phyloP scores from a whole-genome alignment of 2,113 vertebrate species.

The Gymnogyps californianus region DNA sequence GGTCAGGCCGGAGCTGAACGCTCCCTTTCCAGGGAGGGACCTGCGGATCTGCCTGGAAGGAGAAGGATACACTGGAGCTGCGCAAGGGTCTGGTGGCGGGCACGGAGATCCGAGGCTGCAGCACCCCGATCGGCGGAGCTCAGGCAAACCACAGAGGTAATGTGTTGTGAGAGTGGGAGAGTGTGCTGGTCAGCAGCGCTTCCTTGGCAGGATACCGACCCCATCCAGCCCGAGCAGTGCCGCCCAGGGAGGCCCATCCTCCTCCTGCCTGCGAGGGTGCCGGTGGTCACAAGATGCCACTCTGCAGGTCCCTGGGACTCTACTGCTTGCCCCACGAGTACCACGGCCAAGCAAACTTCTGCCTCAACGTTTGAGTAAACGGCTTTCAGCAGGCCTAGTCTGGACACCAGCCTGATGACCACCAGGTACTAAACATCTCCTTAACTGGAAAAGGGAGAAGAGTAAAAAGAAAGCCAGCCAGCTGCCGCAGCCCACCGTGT shows the following conservation, averaged over 20 bases:
- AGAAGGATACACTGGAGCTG: conserved; percentile 1
- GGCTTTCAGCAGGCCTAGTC: background rate
- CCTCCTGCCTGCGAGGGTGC: background rate
- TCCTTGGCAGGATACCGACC: conserved; percentile 44
- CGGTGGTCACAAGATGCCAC: background rate
- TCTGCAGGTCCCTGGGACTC: conserved; percentile 3
- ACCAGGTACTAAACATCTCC: background rate
- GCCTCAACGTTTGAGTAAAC: background rate
- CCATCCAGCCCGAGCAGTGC: conserved; percentile 5
- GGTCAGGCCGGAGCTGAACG: background rate
- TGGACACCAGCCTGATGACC: background rate
- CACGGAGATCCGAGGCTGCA: background rate
- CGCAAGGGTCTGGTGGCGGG: background rate
- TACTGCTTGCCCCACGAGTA: background rate
- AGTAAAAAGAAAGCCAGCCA: conserved; percentile 10
- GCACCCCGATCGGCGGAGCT: conserved; percentile 13
- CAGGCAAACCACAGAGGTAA: conserved; percentile 50
- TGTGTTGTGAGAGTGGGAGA: conserved; percentile 9
- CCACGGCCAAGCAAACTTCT: background rate
- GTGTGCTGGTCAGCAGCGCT: conserved; percentile 43
- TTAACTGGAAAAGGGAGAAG: background rate
- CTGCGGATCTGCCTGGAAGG: background rate
- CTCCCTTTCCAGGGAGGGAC: background rate
- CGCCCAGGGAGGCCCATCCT: conserved; percentile 7
- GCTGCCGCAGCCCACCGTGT: conserved; percentile 31